Conservation (phyloP, 2,113 vertebrate species). For the Osmerus eperlanus region DNA sequence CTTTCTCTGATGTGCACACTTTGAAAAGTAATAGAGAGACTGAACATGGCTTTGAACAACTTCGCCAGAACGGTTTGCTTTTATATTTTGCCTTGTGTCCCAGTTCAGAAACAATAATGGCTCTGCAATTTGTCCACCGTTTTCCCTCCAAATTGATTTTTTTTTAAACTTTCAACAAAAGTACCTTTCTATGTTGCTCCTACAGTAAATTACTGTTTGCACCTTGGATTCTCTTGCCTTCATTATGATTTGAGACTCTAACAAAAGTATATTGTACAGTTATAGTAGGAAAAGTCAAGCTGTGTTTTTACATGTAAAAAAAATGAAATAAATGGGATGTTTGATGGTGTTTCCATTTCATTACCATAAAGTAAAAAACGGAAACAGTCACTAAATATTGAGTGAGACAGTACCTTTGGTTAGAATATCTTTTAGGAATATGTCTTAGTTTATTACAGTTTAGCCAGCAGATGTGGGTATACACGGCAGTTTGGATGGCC, state of each 20-base stretch:
- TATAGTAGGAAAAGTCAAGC: too few relatives aligned
- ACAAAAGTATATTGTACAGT: too few relatives aligned
- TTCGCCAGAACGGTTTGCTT: slow-evolving; percentile 36
- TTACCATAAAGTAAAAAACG: slow-evolving; percentile 19
- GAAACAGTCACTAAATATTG: slow-evolving; percentile 25
- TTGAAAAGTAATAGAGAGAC: slow-evolving; percentile 62
- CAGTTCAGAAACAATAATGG: slow-evolving; percentile 47
- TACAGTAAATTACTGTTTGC: not conserved
- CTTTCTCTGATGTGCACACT: slow-evolving; percentile 55
- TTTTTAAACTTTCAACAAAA: slow-evolving; percentile 38
- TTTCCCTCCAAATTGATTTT: slow-evolving; percentile 42
- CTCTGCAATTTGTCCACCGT: slow-evolving; percentile 51
- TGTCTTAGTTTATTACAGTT: slow-evolving; percentile 36
- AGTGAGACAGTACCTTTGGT: slow-evolving; percentile 35
- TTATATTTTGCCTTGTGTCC: slow-evolving; percentile 46
- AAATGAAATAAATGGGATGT: too few relatives aligned
- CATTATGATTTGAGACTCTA: not conserved
- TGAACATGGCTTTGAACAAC: slow-evolving; percentile 52
- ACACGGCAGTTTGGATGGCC: slow-evolving; percentile 2
- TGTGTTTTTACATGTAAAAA: too few relatives aligned
- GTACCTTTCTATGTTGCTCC: slow-evolving; percentile 10
- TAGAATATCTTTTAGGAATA: slow-evolving; percentile 25
- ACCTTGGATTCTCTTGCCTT: not conserved
- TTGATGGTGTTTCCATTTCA: too few relatives aligned
- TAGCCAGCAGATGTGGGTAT: slow-evolving; percentile 18